Evolutionary conservation across 2,797 vertebrate genomes (phyloP).

Genomic region (Eupleurogrammus muticus): DNA sequence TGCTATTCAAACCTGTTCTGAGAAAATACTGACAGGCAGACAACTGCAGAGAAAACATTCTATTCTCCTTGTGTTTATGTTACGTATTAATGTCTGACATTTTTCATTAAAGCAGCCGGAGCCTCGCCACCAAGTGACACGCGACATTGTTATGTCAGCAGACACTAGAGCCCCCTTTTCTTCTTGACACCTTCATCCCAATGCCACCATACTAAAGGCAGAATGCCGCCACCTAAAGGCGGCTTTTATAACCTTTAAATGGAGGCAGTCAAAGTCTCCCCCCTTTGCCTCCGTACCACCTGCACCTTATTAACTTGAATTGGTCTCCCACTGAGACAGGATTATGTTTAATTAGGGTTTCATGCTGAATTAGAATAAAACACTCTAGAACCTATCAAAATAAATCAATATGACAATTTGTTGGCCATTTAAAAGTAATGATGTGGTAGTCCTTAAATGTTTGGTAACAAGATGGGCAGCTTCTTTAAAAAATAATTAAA

Average conservation of each 20-base stretch:
- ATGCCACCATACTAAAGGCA: conserved; percentile 64
- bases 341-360: conserved; percentile 55
- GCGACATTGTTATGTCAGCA: conserved; percentile 56
- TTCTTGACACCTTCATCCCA: conserved; percentile 49
- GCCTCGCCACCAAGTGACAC: conserved; percentile 23
- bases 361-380: conserved; percentile 50
- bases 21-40: conserved; percentile 9
- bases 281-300: conserved; percentile 40
- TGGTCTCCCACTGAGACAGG: conserved; percentile 30
- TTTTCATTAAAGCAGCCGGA: conserved; percentile 36
- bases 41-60: not conserved
- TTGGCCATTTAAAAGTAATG: conserved; percentile 45
- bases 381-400: conserved; percentile 56
- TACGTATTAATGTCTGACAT: conserved; percentile 24
- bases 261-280: not conserved
- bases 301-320: conserved; percentile 55
- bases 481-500: conserved; percentile 6
- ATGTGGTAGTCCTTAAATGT: conserved; percentile 30
- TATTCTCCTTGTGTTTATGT: conserved; percentile 7
- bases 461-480: conserved; percentile 35
- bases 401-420: conserved; percentile 52
- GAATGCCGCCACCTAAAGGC: conserved; percentile 85
- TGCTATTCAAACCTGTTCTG: conserved; percentile 19
- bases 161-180: conserved; percentile 47
- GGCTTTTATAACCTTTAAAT: conserved; percentile 56